phyloP scores from a whole-genome alignment of 2,888 invertebrate genomes.

The Glyphotaelius pellucidus region DNA sequence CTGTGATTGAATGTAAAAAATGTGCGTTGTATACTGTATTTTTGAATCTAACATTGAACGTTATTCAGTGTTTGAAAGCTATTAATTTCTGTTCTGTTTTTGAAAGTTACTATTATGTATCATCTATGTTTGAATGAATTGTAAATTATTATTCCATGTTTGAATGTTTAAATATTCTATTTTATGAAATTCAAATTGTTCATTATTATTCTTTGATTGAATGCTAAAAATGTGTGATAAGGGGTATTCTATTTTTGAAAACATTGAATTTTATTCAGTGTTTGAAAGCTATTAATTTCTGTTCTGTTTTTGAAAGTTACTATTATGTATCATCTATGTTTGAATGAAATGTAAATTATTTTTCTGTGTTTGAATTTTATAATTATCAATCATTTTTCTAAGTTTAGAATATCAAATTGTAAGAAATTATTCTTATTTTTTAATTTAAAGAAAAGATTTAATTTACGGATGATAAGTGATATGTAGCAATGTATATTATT shows the following conservation, averaged over 20 bases:
- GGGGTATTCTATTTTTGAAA: background rate
- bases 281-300: background rate
- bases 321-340: background rate
- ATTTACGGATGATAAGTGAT: too few relatives aligned
- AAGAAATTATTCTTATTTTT: background rate
- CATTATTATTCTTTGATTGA: background rate
- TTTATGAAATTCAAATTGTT: background rate
- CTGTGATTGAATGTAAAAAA: too few relatives aligned
- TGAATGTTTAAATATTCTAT: background rate
- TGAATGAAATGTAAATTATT: background rate
- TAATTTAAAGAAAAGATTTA: too few relatives aligned
- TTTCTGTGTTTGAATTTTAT: background rate
- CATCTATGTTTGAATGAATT: background rate
- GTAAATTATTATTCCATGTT: background rate
- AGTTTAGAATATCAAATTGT: background rate
- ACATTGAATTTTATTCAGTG: too few relatives aligned
- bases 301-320: background rate
- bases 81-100: background rate
- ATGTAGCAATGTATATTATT: too few relatives aligned
- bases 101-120: background rate
- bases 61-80: too few relatives aligned
- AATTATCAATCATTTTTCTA: background rate
- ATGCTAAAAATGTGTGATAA: background rate
- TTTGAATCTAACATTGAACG: too few relatives aligned
- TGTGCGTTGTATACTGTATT: too few relatives aligned